Evolutionary conservation across 2,113 vertebrate genomes (phyloP).

Genomic region (Percina caprodes): DNA sequence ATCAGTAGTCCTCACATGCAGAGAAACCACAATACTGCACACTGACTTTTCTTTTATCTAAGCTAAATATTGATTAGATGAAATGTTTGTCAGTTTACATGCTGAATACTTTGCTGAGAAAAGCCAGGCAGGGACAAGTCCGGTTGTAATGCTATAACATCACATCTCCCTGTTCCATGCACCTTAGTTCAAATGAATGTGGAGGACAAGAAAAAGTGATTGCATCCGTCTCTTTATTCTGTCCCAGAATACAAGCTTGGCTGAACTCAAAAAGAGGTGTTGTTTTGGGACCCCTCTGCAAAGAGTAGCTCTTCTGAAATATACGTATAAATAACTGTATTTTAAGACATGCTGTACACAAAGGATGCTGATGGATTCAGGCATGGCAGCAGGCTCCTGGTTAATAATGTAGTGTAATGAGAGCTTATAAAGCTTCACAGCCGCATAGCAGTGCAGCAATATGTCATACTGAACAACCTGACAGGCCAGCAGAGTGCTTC

Average conservation of each 20-base stretch:
- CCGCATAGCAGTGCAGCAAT: slow-evolving; percentile 31
- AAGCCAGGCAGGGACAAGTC: not conserved
- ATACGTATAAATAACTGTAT: not conserved
- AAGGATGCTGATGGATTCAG: slow-evolving; percentile 50
- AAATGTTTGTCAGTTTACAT: not conserved
- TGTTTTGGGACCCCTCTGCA: not conserved
- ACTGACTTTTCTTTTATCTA: not conserved
- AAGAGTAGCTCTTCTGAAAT: not conserved
- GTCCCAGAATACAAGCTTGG: not conserved
- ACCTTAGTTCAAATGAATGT: not conserved
- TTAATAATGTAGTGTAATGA: slow-evolving; percentile 22
- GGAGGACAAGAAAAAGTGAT: not conserved
- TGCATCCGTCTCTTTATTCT: not conserved
- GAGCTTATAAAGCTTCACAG: slow-evolving; percentile 38
- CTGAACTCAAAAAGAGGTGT: not conserved
- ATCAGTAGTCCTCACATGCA: not conserved
- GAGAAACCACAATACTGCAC: not conserved
- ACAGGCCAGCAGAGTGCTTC: slow-evolving; percentile 34
- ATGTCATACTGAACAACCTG: slow-evolving; percentile 15
- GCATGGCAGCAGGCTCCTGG: slow-evolving; percentile 40
- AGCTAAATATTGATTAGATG: not conserved
- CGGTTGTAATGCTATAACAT: not conserved
- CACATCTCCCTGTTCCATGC: not conserved
- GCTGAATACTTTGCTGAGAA: not conserved
- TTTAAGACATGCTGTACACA: slow-evolving; percentile 28